phyloP scores from a whole-genome alignment of 2,888 invertebrate genomes.

The Baronia brevicornis region DNA sequence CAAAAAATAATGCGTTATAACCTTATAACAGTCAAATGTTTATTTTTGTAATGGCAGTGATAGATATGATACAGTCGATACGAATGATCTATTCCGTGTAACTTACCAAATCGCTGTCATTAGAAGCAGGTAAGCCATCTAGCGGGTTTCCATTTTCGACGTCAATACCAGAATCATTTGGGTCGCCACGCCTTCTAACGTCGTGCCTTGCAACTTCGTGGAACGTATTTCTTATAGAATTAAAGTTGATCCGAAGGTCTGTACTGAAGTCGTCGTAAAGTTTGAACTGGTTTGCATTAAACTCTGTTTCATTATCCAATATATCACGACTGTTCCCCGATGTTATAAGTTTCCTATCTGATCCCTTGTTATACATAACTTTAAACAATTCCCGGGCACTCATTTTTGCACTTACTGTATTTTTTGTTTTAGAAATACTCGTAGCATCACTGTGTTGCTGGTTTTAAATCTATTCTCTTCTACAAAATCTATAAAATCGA shows the following conservation, averaged over 20 bases:
- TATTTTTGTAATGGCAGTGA: too few relatives aligned
- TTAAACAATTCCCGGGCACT: constrained; percentile 59
- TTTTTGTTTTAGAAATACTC: constrained; percentile 15
- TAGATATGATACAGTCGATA: too few relatives aligned
- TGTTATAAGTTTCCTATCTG: constrained; percentile 32
- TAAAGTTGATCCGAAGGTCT: constrained; percentile 58
- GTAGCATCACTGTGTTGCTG: constrained; percentile 17
- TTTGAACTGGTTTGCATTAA: constrained; percentile 69
- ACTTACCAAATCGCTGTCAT: constrained; percentile 68
- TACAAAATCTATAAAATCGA: too few relatives aligned
- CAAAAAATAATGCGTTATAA: too few relatives aligned
- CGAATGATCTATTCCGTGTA: constrained; percentile 16
- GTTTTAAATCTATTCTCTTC: constrained; percentile 7
- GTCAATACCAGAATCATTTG: constrained; percentile 67
- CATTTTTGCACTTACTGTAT: constrained; percentile 35
- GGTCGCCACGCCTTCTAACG: constrained; percentile 42
- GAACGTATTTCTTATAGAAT: constrained; percentile 48
- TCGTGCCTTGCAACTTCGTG: constrained; percentile 33
- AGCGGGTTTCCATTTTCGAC: constrained; percentile 64
- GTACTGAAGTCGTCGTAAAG: constrained; percentile 67
- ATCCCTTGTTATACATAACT: constrained; percentile 49
- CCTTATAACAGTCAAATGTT: too few relatives aligned
- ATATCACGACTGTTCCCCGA: constrained; percentile 41
- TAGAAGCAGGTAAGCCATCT: constrained; percentile 46
- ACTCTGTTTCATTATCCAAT: constrained; percentile 65